phyloP scores from a whole-genome alignment of 2,113 vertebrate genomes.

The Sinocyclocheilus maitianheensis region DNA sequence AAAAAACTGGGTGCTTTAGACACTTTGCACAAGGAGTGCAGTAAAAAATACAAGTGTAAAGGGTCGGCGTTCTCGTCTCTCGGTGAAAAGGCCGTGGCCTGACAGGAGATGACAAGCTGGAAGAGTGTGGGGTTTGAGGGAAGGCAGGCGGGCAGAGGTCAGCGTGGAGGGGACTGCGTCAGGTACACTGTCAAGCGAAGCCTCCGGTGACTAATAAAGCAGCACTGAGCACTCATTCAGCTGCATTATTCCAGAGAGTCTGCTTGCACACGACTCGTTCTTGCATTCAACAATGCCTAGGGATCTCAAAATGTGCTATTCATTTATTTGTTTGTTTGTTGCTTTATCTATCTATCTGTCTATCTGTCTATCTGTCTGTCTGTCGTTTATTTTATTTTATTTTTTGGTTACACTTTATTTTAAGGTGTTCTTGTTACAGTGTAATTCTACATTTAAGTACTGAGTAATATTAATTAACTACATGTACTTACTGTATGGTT shows the following conservation, averaged over 20 bases:
- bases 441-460: no score
- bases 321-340: no score
- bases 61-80: constrained; percentile 36
- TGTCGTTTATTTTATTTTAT: no score
- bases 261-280: neutral
- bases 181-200: neutral
- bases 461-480: no score
- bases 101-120: constrained; percentile 40
- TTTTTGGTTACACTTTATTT: no score
- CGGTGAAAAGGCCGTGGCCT: constrained; percentile 26
- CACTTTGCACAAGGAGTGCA: constrained; percentile 39
- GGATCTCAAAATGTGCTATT: no score
- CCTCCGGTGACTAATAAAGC: constrained; percentile 28
- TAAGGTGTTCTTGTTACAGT: no score
- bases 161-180: neutral
- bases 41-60: constrained; percentile 30
- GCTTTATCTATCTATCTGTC: neutral
- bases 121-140: constrained; percentile 21
- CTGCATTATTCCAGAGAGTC: neutral
- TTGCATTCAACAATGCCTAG: neutral
- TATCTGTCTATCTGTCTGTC: neutral
- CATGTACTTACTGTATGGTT: no score
- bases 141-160: constrained; percentile 36
- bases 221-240: neutral
- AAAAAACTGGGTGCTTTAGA: constrained; percentile 46